Evolutionary conservation across 2,113 vertebrate genomes (phyloP).

Genomic region (Tursiops truncatus): DNA sequence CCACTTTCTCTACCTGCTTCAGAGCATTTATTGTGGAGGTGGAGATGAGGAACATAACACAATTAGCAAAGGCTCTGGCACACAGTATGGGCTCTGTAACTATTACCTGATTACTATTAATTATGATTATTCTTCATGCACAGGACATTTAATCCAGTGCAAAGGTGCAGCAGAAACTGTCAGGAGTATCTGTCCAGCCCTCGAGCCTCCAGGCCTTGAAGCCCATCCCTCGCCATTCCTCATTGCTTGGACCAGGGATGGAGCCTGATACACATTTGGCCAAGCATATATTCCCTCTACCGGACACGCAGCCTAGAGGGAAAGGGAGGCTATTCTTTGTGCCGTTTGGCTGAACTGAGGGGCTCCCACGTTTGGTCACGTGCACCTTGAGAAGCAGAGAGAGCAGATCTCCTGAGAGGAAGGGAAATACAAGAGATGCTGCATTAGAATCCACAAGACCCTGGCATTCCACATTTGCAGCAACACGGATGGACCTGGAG

Average conservation of each 20-base stretch:
- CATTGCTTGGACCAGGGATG: accelerated
- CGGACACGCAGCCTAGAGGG: neutral
- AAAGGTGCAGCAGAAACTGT: neutral
- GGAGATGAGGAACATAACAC: accelerated
- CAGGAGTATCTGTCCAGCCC: too few species aligned
- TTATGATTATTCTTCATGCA: too few species aligned
- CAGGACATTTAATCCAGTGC: neutral
- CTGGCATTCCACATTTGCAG: too few species aligned
- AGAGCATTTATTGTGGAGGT: accelerated
- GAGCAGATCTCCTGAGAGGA: neutral
- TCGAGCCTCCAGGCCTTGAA: neutral
- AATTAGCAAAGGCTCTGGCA: too few species aligned
- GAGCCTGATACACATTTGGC: neutral
- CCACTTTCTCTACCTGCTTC: neutral
- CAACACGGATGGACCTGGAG: too few species aligned
- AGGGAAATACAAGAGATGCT: neutral
- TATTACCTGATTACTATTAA: too few species aligned
- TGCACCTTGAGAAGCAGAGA: neutral
- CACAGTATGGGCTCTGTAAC: too few species aligned
- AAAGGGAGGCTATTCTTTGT: too few species aligned
- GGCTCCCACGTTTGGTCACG: neutral
- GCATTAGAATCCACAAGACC: too few species aligned
- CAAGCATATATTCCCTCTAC: neutral
- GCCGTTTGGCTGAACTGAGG: too few species aligned
- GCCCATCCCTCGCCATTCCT: too few species aligned